phyloP scores from a whole-genome alignment of 2,797 vertebrate genomes.

The Semaprochilodus insignis region DNA sequence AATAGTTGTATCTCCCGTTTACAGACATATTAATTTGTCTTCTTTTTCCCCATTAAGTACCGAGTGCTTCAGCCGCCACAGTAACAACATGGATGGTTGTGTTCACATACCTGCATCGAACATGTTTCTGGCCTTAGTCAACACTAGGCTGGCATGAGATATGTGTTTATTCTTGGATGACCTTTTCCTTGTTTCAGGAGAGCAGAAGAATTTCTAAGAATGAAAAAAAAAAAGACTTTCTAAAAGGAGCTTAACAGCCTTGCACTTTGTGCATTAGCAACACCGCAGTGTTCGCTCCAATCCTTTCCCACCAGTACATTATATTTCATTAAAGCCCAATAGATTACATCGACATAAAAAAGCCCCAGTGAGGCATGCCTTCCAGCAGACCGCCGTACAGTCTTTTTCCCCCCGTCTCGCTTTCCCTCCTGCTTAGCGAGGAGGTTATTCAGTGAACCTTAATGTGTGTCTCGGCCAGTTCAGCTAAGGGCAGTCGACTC shows the following conservation, averaged over 20 bases:
- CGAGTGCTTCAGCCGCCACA: too few species aligned
- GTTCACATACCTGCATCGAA: neutral
- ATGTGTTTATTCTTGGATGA: neutral
- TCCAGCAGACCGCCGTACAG: slow-evolving; percentile 1
- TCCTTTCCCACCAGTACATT: neutral
- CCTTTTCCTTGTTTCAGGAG: neutral
- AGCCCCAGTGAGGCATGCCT: slow-evolving; percentile 11
- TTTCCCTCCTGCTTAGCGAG: neutral
- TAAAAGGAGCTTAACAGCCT: neutral
- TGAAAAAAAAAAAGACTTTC: neutral
- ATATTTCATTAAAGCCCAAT: neutral
- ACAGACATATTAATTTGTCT: neutral
- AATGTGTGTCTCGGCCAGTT: slow-evolving; percentile 60
- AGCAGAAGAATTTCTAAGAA: neutral
- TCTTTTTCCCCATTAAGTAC: neutral
- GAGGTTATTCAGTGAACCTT: slow-evolving; percentile 49
- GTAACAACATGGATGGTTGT: too few species aligned
- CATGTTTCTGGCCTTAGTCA: neutral
- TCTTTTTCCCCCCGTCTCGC: neutral
- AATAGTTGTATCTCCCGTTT: too few species aligned
- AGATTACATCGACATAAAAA: slow-evolving; percentile 1
- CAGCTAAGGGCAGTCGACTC: slow-evolving; percentile 60
- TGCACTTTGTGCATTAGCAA: neutral
- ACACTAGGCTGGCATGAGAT: neutral
- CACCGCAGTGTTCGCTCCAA: neutral